Base-by-base conservation (phyloP, 1,140 invertebrate species). In the Drosophila neocordata region DNA sequence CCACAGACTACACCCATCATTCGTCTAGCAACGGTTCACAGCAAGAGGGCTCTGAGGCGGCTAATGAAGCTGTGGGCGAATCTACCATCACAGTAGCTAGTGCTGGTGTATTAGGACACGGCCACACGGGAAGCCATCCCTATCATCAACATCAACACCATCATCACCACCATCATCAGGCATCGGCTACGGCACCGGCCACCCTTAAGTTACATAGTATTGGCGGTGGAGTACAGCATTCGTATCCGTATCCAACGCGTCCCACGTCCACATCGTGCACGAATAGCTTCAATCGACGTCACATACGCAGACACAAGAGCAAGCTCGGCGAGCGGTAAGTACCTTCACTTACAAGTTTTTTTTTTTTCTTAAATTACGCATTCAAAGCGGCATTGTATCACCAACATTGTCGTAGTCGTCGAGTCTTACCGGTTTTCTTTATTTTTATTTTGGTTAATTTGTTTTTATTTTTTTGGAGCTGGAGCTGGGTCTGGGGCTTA, bases 241-340 rank as follows among this genome's bases (percentile, higher is more conserved):
- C 74, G 72, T 66, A 72, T 51, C 71, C 72, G 65, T 74, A 75
- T 61, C 73, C 85, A 52, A 65, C 83, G 15, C 68, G 89, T 56
- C 78, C 82, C 11, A 90, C 90, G 56, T 91, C 90, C 67, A 90
- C 79, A 20, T 91, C 90, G 80, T 91, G 89, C 79, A 91, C 90
- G 60, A 91, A 91, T 61, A 91, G 90, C 77, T 91, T 91, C 71
- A 91, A 91, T 60, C 73, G 90, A 15, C 80, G 87, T 0, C 85
- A 91, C 74, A 91, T 88, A 53, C 91, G 90, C 24, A 58, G 84
- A 38, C 87, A 91, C 59, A 91, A 91, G 73, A 89, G 85, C 73
- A 91, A 91, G 74, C 76, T 91, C 38, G 88, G 79, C 67, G 90
- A 91, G 72, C 88, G 90, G 90, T 91, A 38, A 88, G 83, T 85